Evolutionary conservation across 2,113 vertebrate genomes (phyloP).

Genomic region (Plestiodon gilberti): DNA sequence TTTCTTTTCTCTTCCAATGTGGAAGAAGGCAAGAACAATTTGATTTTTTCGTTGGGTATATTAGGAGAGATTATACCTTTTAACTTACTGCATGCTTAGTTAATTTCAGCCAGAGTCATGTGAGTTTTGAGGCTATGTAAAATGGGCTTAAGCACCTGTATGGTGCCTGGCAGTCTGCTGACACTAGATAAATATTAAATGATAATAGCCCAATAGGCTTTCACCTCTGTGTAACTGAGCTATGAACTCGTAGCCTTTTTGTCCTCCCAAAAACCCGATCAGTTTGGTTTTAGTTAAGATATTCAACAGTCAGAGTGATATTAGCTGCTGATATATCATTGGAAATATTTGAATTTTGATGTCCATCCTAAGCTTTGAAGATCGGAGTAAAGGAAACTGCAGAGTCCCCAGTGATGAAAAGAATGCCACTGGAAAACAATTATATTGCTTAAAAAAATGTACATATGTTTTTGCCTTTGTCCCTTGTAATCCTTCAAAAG

Average conservation of each 20-base stretch:
- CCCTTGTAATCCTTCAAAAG: conserved; percentile 51
- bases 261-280: conserved; percentile 29
- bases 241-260: conserved; percentile 51
- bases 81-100: neutral
- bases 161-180: neutral
- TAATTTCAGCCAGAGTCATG: neutral
- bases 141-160: neutral
- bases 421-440: conserved; percentile 63
- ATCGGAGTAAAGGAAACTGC: conserved; percentile 65
- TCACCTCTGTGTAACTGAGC: conserved; percentile 1
- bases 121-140: neutral
- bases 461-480: conserved; percentile 41
- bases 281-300: conserved; percentile 63
- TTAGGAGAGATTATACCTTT: conserved; percentile 7
- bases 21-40: conserved; percentile 27
- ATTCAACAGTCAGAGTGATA: conserved; percentile 64
- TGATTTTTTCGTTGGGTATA: neutral
- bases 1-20: conserved; percentile 18
- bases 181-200: neutral
- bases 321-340: conserved; percentile 52
- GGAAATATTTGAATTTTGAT: conserved; percentile 65
- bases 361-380: conserved; percentile 72
- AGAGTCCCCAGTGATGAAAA: conserved; percentile 69
- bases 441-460: conserved; percentile 57
- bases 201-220: neutral